phyloP scores from a whole-genome alignment of 1,140 invertebrate species.

The Drosophila paulistorum region DNA sequence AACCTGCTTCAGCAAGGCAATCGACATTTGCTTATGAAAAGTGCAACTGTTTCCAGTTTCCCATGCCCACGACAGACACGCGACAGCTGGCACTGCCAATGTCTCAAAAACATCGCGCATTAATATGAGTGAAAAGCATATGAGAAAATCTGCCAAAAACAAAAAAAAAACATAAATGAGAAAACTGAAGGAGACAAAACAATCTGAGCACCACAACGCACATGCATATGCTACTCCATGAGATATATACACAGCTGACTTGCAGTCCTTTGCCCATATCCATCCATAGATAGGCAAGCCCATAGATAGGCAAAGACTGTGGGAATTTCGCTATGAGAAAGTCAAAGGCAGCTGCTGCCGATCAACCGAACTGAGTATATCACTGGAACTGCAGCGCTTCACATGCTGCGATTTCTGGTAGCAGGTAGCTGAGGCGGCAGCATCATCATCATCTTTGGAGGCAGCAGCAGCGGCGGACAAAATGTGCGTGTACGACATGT shows the following conservation, averaged over 20 bases:
- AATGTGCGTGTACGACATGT: conserved; percentile 65
- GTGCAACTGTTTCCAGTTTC: conserved; percentile 62
- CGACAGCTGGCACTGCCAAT: conserved; percentile 64
- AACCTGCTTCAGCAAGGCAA: background rate
- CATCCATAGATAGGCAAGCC: conserved; percentile 29
- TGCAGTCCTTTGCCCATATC: conserved; percentile 61
- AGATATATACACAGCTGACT: conserved; percentile 65
- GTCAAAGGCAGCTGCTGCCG: conserved; percentile 45
- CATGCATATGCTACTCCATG: conserved; percentile 34
- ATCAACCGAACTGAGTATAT: background rate
- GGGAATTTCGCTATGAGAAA: conserved; percentile 75
- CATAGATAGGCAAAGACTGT: conserved; percentile 60
- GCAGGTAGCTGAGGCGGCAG: conserved; percentile 24
- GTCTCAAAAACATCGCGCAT: conserved; percentile 33
- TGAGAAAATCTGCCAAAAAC: conserved; percentile 69
- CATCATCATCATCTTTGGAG: background rate
- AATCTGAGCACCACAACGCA: conserved; percentile 59
- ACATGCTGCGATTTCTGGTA: conserved; percentile 43
- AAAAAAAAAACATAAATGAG: conserved; percentile 39
- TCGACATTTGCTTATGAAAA: conserved; percentile 25
- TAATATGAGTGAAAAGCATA: conserved; percentile 57
- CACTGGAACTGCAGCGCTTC: conserved; percentile 17
- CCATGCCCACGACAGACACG: conserved; percentile 49
- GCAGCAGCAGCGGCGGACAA: conserved; percentile 9
- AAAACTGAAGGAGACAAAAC: conserved; percentile 36